These are phyloP conservation scores for Nesometra sesokonis DNA, from an alignment of 35 echinoderm and acorn worm genomes.

Conservation along the genomic window DNA sequence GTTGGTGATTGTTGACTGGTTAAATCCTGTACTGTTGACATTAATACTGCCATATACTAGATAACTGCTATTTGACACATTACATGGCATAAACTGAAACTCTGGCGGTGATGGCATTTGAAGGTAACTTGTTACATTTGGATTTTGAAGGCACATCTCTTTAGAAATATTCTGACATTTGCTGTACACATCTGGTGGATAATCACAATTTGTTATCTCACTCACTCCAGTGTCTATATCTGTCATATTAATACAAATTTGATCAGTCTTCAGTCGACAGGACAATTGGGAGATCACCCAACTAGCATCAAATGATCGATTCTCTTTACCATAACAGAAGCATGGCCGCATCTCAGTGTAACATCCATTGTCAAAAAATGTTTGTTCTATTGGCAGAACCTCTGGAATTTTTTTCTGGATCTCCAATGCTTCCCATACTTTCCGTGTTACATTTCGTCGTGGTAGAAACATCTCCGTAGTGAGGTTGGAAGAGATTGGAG, in stretches of 20 bases:
- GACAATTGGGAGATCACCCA: background rate
- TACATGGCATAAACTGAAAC: background rate
- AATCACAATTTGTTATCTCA: background rate
- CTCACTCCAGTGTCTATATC: background rate
- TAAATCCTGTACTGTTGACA: background rate
- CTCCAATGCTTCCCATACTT: constrained; percentile 27
- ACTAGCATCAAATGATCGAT: background rate
- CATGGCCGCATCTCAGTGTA: background rate
- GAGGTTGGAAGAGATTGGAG: constrained; percentile 47
- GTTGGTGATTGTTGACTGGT: background rate
- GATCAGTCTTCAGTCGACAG: background rate
- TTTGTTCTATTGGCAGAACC: constrained; percentile 22
- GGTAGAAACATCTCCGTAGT: constrained; percentile 29
- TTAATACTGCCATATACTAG: background rate
- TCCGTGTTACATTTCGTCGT: constrained; percentile 19
- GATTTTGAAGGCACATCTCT: background rate
- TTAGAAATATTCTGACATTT: background rate
- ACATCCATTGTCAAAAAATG: constrained; percentile 48
- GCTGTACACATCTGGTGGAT: background rate
- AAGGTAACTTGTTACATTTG: background rate
- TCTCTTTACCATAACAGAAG: background rate
- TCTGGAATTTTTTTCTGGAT: constrained; percentile 12
- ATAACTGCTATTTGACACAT: background rate
- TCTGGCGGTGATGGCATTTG: background rate
- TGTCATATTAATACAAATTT: background rate